phyloP scores from a whole-genome alignment of 2,113 vertebrate species.

The Fregata magnificens region DNA sequence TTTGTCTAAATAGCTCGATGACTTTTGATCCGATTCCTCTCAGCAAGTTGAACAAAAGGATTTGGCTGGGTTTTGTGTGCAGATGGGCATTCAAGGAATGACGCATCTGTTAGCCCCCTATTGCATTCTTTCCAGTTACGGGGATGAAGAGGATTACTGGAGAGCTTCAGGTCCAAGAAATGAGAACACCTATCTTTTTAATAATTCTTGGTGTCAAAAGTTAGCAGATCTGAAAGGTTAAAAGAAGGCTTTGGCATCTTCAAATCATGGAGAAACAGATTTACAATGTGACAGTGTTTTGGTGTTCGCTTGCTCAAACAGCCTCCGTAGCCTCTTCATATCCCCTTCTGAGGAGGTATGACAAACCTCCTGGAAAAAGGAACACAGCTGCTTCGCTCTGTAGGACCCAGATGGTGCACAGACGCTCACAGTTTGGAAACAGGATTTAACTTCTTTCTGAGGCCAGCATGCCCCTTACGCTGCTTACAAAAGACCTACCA shows the following conservation, averaged over 20 bases:
- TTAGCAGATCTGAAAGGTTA: background rate
- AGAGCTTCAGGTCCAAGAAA: background rate
- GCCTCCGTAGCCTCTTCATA: background rate
- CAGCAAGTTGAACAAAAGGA: background rate
- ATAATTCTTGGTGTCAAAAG: background rate
- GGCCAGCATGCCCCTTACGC: background rate
- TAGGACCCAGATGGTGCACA: constrained; percentile 43
- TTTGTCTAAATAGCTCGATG: background rate
- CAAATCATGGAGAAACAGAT: background rate
- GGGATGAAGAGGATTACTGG: background rate
- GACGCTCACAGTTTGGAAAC: constrained; percentile 8
- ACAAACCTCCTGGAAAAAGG: background rate
- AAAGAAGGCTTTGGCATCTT: background rate
- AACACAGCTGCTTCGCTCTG: background rate
- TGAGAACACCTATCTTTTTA: background rate
- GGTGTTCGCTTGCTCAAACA: background rate
- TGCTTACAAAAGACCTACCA: background rate
- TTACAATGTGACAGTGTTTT: background rate
- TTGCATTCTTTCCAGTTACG: background rate
- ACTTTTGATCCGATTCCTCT: background rate
- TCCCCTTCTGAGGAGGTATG: background rate
- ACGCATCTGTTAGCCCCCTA: background rate
- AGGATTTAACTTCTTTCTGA: background rate
- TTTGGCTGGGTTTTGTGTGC: background rate
- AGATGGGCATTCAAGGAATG: constrained; percentile 4